A percentile compares a stretch with the other conserved stretches of the same genome.
These are phyloP conservation scores for Gavia stellata DNA, from an alignment of 2,113 vertebrate genomes.

Conservation along the genomic window DNA sequence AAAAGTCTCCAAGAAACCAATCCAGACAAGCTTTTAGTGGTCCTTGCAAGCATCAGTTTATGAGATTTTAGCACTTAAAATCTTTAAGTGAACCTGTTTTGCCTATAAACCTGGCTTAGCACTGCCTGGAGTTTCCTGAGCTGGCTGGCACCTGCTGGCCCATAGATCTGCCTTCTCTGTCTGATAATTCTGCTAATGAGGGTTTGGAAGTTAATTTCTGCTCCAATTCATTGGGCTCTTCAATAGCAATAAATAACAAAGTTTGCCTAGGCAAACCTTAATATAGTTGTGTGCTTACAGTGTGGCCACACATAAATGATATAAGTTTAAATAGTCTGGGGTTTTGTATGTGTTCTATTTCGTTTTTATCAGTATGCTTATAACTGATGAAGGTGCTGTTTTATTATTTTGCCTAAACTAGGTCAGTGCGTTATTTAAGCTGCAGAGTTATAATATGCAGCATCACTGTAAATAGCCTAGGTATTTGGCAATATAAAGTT, in stretches of 20 bases:
- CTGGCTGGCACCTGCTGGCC: not conserved
- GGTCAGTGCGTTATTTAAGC: slow-evolving; percentile 30
- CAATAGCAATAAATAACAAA: not conserved
- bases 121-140: not conserved
- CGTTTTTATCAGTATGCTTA: not conserved
- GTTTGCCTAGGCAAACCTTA: not conserved
- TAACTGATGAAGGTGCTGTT: not conserved
- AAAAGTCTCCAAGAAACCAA: not conserved
- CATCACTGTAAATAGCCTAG: not conserved
- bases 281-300: not conserved
- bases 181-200: not conserved
- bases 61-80: not conserved
- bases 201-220: not conserved
- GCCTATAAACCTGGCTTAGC: not conserved
- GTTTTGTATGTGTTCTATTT: not conserved
- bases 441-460: not conserved
- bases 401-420: slow-evolving; percentile 21
- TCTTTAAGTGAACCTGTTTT: not conserved
- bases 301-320: not conserved
- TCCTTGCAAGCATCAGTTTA: not conserved
- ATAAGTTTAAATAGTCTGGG: not conserved
- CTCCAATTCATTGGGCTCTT: not conserved
- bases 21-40: not conserved
- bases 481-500: not conserved
- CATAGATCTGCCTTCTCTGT: not conserved